phyloP scores from a whole-genome alignment of 2,888 invertebrate species.

The Gisinianus flammeolus region DNA sequence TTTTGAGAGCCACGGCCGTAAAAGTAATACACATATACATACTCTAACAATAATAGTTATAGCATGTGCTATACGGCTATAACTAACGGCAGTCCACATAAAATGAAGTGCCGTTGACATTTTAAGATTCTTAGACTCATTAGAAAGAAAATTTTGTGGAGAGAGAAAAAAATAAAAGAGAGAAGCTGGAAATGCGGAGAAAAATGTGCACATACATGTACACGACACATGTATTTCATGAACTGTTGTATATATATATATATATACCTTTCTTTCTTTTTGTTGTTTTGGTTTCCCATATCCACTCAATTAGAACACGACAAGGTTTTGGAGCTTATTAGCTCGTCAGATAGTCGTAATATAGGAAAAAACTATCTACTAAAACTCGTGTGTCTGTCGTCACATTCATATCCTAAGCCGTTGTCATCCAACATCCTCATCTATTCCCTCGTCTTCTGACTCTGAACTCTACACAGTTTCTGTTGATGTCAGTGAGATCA shows the following conservation, averaged over 20 bases:
- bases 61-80: background rate
- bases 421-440: background rate
- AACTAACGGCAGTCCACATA: too few species aligned
- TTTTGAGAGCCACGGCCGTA: too few species aligned
- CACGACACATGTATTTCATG: too few species aligned
- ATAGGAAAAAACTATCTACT: too few species aligned
- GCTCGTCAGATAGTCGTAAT: background rate
- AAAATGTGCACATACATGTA: too few species aligned
- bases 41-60: background rate
- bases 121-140: slow-evolving; percentile 11
- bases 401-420: slow-evolving; percentile 3
- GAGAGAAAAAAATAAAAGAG: background rate
- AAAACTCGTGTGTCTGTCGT: too few species aligned
- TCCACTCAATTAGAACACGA: slow-evolving; percentile 13
- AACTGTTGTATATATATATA: too few species aligned
- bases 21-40: background rate
- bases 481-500: slow-evolving; percentile 12
- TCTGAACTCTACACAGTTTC: background rate
- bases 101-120: slow-evolving; percentile 23
- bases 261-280: too few species aligned
- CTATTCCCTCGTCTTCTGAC: background rate
- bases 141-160: slow-evolving; percentile 1
- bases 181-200: background rate
- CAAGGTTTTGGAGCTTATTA: slow-evolving; percentile 3
- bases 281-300: background rate